phyloP scores from a whole-genome alignment of 2,888 invertebrate species.

The Dexiosoma caninum region DNA sequence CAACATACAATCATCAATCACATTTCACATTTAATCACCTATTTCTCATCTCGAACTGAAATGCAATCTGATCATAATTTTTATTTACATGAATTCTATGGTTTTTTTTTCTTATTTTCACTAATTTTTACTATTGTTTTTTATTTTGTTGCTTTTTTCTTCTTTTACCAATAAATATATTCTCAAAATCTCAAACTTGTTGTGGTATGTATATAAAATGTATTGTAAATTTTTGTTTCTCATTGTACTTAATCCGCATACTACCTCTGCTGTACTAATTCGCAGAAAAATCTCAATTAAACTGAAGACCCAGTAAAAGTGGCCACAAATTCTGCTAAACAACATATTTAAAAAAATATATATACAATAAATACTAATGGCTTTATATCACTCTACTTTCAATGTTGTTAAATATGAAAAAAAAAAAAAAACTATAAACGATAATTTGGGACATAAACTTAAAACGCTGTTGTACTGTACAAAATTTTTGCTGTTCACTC shows the following conservation, averaged over 20 bases:
- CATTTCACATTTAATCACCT: constrained; percentile 5
- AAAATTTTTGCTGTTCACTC: no score
- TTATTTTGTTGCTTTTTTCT: constrained; percentile 33
- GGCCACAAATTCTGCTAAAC: background rate
- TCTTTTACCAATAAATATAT: constrained; percentile 57
- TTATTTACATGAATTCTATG: constrained; percentile 1
- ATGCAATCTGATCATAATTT: constrained; percentile 12
- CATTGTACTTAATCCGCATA: constrained; percentile 5
- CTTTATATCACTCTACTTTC: constrained; percentile 42
- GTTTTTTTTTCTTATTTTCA: constrained; percentile 1
- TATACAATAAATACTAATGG: constrained; percentile 1
- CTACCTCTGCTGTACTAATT: constrained; percentile 27
- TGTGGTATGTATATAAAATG: constrained; percentile 60
- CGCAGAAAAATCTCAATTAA: constrained; percentile 56
- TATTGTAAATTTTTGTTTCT: constrained; percentile 26
- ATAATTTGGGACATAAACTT: background rate
- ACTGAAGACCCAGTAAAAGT: constrained; percentile 11
- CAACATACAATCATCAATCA: constrained; percentile 24
- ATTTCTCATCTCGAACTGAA: constrained; percentile 8
- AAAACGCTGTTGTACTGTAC: background rate
- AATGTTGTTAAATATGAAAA: constrained; percentile 48
- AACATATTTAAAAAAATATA: constrained; percentile 6
- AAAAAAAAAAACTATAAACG: background rate
- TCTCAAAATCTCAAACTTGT: constrained; percentile 53
- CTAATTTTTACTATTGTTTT: constrained; percentile 23